A percentile compares a stretch with the other conserved stretches of the same genome.
phyloP scores from a whole-genome alignment of 2,113 vertebrate genomes.

The Notiomystis cincta region DNA sequence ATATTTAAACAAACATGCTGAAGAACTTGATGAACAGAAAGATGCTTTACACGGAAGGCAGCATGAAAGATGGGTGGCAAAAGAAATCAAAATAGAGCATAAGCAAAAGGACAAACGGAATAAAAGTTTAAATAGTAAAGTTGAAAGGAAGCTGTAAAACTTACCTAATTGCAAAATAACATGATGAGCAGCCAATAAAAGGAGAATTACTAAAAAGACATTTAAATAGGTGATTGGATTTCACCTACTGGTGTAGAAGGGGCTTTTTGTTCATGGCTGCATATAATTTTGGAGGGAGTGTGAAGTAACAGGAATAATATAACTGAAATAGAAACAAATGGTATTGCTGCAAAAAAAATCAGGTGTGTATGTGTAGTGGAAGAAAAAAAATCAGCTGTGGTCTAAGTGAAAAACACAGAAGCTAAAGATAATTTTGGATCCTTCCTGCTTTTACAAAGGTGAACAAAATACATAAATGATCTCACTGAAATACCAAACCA shows the following conservation, averaged over 20 bases:
- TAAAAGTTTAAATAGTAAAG: background rate
- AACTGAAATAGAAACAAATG: background rate
- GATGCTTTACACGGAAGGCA: background rate
- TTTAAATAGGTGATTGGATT: background rate
- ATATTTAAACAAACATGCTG: background rate
- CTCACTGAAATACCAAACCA: background rate
- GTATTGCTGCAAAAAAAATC: background rate
- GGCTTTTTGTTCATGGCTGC: background rate
- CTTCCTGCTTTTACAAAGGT: background rate
- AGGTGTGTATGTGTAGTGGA: background rate
- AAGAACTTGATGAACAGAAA: background rate
- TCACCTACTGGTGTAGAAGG: background rate
- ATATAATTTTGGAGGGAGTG: background rate
- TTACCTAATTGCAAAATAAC: background rate
- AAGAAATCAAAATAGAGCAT: background rate
- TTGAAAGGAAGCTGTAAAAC: background rate
- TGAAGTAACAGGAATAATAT: background rate
- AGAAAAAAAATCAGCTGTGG: background rate
- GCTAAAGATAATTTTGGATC: background rate
- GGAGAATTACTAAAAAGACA: background rate
- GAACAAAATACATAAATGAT: background rate
- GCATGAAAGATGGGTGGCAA: background rate
- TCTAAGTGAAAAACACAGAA: background rate
- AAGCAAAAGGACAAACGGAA: background rate
- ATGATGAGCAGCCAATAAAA: background rate